Percentiles rank a stretch among this genome's conserved stretches.
Evolutionary conservation across 2,113 vertebrate species (phyloP).

Genomic region (Gyps fulvus): DNA sequence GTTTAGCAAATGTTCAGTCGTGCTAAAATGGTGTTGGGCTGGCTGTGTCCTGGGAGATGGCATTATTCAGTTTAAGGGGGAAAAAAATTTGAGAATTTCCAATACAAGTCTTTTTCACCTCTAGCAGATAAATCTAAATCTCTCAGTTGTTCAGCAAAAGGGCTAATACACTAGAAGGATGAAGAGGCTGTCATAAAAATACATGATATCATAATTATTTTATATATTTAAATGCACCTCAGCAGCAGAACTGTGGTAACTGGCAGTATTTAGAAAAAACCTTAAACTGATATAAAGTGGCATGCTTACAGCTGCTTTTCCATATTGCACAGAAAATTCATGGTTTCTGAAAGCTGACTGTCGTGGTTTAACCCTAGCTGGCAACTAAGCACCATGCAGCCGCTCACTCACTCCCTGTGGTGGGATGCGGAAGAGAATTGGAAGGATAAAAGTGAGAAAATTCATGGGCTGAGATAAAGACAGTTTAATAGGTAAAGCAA

Average conservation of each 20-base stretch:
- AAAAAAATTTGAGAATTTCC: not conserved
- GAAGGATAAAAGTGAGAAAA: not conserved
- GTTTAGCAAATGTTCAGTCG: not conserved
- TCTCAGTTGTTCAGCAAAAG: not conserved
- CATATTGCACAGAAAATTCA: not conserved
- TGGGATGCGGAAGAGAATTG: not conserved
- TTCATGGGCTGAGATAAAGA: not conserved
- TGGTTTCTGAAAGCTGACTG: not conserved
- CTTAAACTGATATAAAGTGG: not conserved
- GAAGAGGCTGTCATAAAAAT: not conserved
- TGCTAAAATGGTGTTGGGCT: not conserved
- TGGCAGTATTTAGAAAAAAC: not conserved
- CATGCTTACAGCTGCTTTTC: not conserved
- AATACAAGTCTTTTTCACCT: not conserved
- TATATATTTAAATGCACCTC: not conserved
- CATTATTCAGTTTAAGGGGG: not conserved
- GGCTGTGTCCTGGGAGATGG: not conserved
- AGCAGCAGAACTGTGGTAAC: not conserved
- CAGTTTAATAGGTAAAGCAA: not conserved
- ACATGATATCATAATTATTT: not conserved
- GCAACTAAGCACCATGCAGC: not conserved
- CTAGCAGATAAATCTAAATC: not conserved
- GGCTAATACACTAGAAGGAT: not conserved
- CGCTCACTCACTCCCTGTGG: rapidly evolving
- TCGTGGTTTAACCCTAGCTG: rapidly evolving